These are phyloP conservation scores for Ophiothrix spiculata DNA, from an alignment of 35 echinoderm and acorn worm species.

Conservation along the genomic window DNA sequence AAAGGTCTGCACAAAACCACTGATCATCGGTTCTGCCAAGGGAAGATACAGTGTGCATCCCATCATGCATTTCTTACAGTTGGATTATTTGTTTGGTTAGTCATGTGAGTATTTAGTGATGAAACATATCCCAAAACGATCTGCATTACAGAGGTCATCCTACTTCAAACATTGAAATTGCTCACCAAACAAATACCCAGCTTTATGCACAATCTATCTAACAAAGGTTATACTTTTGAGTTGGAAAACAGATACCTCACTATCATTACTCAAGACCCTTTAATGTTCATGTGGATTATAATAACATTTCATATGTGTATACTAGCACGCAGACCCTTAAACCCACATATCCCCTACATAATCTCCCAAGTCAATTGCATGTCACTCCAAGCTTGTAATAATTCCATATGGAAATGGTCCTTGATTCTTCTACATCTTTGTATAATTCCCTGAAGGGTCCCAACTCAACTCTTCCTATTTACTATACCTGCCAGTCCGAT, in stretches of 20 bases:
- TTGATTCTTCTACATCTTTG: not conserved
- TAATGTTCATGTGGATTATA: no score
- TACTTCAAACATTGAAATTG: no score
- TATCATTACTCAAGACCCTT: no score
- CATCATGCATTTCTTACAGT: not conserved
- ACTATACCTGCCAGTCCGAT: constrained; percentile 81
- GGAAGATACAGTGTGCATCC: not conserved
- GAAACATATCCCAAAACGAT: no score
- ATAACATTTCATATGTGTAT: not conserved
- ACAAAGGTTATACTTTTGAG: no score
- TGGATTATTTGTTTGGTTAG: not conserved
- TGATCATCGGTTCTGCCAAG: no score
- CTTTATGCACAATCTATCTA: no score
- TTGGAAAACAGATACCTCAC: no score
- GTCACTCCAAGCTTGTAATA: not conserved
- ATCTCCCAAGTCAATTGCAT: not conserved
- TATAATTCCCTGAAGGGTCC: not conserved
- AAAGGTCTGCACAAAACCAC: no score
- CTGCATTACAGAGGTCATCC: no score
- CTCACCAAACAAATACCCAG: no score
- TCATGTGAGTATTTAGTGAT: not conserved
- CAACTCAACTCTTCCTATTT: not conserved
- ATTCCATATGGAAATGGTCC: not conserved
- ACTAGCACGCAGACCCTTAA: not conserved
- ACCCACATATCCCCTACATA: not conserved